These are phyloP conservation scores for Otus sunia DNA, from an alignment of 2,113 vertebrate genomes.

Conservation along the genomic window DNA sequence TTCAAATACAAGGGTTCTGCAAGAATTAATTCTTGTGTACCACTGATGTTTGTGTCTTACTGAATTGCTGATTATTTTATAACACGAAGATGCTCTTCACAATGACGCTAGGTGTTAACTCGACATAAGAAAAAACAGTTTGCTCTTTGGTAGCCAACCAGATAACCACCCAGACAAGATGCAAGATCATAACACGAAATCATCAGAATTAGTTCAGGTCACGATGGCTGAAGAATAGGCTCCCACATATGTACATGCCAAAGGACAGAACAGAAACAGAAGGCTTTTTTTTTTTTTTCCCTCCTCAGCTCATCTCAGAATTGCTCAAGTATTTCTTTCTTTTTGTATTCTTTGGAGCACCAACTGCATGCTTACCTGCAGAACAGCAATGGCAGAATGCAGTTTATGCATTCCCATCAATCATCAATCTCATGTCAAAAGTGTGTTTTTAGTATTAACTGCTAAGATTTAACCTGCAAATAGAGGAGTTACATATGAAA, in stretches of 20 bases:
- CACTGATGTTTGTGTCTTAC: not conserved
- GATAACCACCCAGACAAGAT: not conserved
- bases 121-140: not conserved
- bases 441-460: not conserved
- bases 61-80: not conserved
- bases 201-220: not conserved
- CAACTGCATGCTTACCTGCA: not conserved
- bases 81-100: not conserved
- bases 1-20: not conserved
- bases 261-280: not conserved
- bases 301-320: not conserved
- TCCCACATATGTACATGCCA: not conserved
- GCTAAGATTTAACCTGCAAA: not conserved
- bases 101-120: not conserved
- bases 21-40: not conserved
- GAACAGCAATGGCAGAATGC: not conserved
- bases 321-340: not conserved
- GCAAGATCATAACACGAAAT: not conserved
- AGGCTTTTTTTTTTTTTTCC: accelerated
- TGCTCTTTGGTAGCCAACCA: not conserved
- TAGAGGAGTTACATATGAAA: not conserved
- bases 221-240: not conserved
- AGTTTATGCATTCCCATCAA: not conserved
- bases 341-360: not conserved
- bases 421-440: not conserved